Conservation (phyloP, 2,113 vertebrate species). For the Eonycteris spelaea region DNA sequence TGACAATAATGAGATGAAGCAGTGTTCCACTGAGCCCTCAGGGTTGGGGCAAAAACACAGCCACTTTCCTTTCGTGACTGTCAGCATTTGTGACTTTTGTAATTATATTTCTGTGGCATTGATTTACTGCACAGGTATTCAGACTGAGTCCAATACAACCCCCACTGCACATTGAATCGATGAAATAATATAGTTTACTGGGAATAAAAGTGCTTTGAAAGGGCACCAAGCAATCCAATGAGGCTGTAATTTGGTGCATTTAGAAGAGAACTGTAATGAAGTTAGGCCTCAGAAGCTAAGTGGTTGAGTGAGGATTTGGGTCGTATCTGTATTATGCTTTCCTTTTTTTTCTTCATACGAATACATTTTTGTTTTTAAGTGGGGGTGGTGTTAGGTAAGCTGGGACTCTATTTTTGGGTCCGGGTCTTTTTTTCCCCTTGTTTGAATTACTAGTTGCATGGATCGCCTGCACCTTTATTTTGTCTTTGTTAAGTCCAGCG, state of each 20-base stretch:
- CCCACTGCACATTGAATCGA: background rate
- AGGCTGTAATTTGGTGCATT: background rate
- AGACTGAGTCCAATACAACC: background rate
- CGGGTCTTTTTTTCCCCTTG: background rate
- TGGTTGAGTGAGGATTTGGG: background rate
- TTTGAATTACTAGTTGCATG: background rate
- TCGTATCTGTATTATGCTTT: background rate
- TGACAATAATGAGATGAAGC: background rate
- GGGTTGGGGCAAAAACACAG: background rate
- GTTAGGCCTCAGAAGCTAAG: background rate
- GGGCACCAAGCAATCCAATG: background rate
- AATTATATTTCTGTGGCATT: background rate
- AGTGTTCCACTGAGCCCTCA: background rate
- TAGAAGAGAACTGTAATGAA: background rate
- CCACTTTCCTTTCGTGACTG: background rate
- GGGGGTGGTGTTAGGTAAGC: background rate
- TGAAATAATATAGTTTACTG: background rate
- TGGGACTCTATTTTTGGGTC: background rate
- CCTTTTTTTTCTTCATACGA: background rate
- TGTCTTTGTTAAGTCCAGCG: background rate
- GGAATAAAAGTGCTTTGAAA: background rate
- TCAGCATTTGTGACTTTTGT: background rate
- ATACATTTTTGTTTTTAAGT: background rate
- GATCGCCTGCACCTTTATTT: background rate
- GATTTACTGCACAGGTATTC: background rate